Percentiles rank a stretch among this genome's conserved stretches.
Evolutionary conservation across 2,888 invertebrate species (phyloP).

Genomic region (Drosophila seclusa): DNA sequence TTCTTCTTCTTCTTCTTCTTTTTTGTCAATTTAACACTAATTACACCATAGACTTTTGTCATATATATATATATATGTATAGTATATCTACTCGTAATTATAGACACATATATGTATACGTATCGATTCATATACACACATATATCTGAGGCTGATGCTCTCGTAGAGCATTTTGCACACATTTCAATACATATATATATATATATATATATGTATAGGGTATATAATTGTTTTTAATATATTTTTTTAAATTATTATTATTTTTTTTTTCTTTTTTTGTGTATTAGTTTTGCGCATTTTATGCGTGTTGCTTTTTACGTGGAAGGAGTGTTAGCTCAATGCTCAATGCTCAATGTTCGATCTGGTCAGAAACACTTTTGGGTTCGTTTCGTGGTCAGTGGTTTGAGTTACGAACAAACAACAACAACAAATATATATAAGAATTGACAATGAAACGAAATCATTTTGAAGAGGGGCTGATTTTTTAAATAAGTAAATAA

Average conservation of each 20-base stretch:
- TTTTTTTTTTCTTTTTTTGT: slow-evolving; percentile 12
- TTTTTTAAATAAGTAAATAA: slow-evolving; percentile 22
- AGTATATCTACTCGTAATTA: slow-evolving; percentile 11
- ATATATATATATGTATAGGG: slow-evolving; percentile 33
- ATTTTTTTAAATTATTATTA: not conserved
- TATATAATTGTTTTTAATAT: slow-evolving; percentile 20
- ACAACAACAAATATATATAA: slow-evolving; percentile 38
- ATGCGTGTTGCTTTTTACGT: slow-evolving; percentile 81
- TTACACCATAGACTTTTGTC: slow-evolving; percentile 27
- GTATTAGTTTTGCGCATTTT: slow-evolving; percentile 75
- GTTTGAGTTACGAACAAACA: slow-evolving; percentile 20
- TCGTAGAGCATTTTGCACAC: slow-evolving; percentile 61
- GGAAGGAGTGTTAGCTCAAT: slow-evolving; percentile 78
- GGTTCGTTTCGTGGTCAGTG: slow-evolving; percentile 18
- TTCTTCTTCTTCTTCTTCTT: too few relatives aligned
- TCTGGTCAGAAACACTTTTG: slow-evolving; percentile 22
- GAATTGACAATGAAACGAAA: slow-evolving; percentile 24
- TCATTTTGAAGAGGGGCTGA: not conserved
- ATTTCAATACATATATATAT: slow-evolving; percentile 1
- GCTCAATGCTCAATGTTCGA: slow-evolving; percentile 2
- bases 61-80: not conserved
- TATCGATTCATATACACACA: slow-evolving; percentile 22
- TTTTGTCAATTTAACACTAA: slow-evolving; percentile 30
- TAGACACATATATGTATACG: slow-evolving; percentile 6
- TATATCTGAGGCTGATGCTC: slow-evolving; percentile 43